Conservation (phyloP, 2,888 invertebrate species). For the Agrotis clavis region DNA sequence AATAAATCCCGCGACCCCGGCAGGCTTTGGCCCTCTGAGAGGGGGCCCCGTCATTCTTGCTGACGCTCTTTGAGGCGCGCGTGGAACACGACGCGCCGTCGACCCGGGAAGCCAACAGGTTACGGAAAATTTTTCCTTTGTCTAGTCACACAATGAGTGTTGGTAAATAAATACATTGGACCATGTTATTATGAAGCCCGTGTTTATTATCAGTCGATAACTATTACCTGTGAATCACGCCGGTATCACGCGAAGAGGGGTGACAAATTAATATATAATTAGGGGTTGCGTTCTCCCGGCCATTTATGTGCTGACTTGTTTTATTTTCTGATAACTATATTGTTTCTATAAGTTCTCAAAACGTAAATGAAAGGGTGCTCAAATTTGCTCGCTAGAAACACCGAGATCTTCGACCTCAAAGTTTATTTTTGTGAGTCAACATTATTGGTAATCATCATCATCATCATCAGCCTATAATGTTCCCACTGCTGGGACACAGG, state of each 20-base stretch:
- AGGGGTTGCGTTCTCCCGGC: conserved; percentile 14
- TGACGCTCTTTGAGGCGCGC: too few relatives aligned
- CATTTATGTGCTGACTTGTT: conserved; percentile 14
- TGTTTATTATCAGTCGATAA: conserved; percentile 41
- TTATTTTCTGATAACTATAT: conserved; percentile 17
- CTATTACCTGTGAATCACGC: conserved; percentile 44
- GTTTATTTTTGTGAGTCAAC: too few relatives aligned
- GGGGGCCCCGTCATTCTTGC: too few relatives aligned
- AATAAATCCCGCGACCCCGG: too few relatives aligned
- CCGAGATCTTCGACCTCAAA: too few relatives aligned
- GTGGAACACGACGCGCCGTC: too few relatives aligned
- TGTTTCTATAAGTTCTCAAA: neutral
- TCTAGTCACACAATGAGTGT: neutral
- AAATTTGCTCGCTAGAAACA: too few relatives aligned
- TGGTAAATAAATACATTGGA: conserved; percentile 41
- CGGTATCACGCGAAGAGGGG: conserved; percentile 38
- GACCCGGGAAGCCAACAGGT: neutral
- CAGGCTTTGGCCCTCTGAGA: too few relatives aligned
- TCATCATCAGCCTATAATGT: too few relatives aligned
- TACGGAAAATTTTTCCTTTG: neutral
- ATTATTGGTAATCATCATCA: too few relatives aligned
- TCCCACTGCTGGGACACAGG: too few relatives aligned
- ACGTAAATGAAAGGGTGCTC: neutral
- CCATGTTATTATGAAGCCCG: conserved; percentile 36
- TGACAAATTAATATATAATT: conserved; percentile 56